Evolutionary conservation across 2,797 vertebrate species (phyloP), one percentile per base, ranked within the genome.

Genomic region (Pantherophis vulpinus): DNA sequence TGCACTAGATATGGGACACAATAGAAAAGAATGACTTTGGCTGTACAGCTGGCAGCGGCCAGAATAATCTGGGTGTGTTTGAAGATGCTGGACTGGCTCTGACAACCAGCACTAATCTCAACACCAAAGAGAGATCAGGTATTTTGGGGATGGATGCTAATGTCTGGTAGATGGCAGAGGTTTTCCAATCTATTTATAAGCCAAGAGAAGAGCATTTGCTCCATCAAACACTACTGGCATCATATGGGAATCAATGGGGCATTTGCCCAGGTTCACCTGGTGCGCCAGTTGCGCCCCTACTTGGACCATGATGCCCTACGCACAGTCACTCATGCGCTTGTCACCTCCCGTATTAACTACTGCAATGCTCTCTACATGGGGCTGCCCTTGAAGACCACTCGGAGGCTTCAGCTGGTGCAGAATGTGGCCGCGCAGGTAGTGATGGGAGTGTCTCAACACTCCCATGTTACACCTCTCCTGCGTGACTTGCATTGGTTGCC

Each of bases 1-100:
- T 83, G 74, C 74, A 83, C 10, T 95, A 99, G 99, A 96, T 99
- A 55, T 99, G 98, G 99, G 97, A 98, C 12, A 51, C 96, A 0
- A 97, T 99, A 79, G 98, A 99, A 96, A 92, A 96, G 55, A 95
- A 97, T 0, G 98, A 99, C 97, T 98, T 98, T 0, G 98, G 98
- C 94, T 99, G 98, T 94, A 98, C 98, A 0, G 32, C 98, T 0
- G 99, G 99, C 93, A 98, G 99, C 0, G 98, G 98, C 0, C 94
- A 66, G 56, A 92, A 99, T 97, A 97, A 95, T 0, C 89, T 98
- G 1, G 97, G 97, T 0, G 99, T 99, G 88, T 99, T 99, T 54
- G 93, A 14, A 0, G 99, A 99, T 1, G 98, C 99, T 0, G 98
- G 99, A 4, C 97, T 99, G 89, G 4, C 98, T 90, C 95, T 99